phyloP scores from a whole-genome alignment of 2,888 invertebrate genomes.

The Agrilus biguttatus region DNA sequence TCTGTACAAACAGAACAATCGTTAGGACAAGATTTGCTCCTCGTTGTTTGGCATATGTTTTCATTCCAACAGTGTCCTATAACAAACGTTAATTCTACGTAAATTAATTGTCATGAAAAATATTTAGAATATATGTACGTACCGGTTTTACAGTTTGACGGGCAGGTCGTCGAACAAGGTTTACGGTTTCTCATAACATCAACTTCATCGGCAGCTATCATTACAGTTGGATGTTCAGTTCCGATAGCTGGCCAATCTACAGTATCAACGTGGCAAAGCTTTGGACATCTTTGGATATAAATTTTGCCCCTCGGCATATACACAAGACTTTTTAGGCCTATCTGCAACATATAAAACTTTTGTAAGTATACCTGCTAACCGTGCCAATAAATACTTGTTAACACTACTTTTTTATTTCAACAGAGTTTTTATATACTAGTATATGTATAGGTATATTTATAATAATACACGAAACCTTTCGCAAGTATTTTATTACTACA shows the following conservation, averaged over 20 bases:
- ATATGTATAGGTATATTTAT: too few species aligned
- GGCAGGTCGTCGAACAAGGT: neutral
- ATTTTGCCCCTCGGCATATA: constrained; percentile 72
- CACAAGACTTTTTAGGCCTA: constrained; percentile 57
- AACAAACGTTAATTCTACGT: constrained; percentile 7
- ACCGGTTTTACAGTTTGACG: neutral
- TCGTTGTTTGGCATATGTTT: constrained; percentile 35
- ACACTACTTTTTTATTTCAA: too few species aligned
- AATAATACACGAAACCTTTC: too few species aligned
- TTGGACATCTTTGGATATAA: constrained; percentile 57
- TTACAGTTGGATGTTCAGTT: neutral
- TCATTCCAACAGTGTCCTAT: constrained; percentile 33
- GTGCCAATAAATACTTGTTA: neutral
- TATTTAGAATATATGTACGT: too few species aligned
- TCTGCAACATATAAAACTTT: constrained; percentile 32
- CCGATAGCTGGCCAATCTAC: constrained; percentile 49
- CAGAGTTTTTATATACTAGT: too few species aligned
- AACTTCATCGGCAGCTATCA: neutral
- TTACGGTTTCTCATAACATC: constrained; percentile 5
- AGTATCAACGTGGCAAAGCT: constrained; percentile 62
- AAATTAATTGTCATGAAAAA: too few species aligned
- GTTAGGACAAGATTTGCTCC: constrained; percentile 42
- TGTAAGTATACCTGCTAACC: neutral
- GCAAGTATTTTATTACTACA: too few species aligned
- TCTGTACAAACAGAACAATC: constrained; percentile 62